Percentiles rank a stretch among this genome's conserved stretches.
Conservation (phyloP, 2,888 invertebrate genomes). For the Netelia melanura region DNA sequence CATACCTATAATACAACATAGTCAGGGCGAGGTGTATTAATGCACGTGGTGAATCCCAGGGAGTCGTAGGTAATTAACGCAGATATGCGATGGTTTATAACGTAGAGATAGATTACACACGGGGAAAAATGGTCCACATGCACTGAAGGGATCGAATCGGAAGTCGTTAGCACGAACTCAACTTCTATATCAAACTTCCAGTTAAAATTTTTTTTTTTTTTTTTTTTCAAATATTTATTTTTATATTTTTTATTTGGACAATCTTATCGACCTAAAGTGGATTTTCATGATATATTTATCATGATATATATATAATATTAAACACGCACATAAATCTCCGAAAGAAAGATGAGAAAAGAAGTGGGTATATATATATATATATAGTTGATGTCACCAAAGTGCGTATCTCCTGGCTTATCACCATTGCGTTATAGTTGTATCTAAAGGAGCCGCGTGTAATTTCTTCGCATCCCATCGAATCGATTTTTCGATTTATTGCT, state of each 20-base stretch:
- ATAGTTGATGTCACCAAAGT: neutral
- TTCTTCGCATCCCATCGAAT: slow-evolving; percentile 6
- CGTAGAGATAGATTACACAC: slow-evolving; percentile 1
- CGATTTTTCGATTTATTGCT: slow-evolving; percentile 44
- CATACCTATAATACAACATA: slow-evolving; percentile 25
- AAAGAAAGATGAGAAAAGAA: too few relatives aligned
- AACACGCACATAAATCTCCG: too few relatives aligned
- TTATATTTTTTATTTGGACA: slow-evolving; percentile 6
- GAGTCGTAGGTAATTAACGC: slow-evolving; percentile 60
- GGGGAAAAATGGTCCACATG: too few relatives aligned
- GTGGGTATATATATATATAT: neutral
- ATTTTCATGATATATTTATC: too few relatives aligned
- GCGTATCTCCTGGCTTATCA: neutral
- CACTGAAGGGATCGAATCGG: too few relatives aligned
- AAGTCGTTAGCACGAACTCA: too few relatives aligned
- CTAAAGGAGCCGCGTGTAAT: slow-evolving; percentile 24
- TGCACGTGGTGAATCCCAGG: slow-evolving; percentile 37
- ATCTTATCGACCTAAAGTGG: too few relatives aligned
- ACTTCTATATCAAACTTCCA: too few relatives aligned
- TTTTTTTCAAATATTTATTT: slow-evolving; percentile 6
- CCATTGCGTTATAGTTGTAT: slow-evolving; percentile 25
- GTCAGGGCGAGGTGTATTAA: slow-evolving; percentile 15
- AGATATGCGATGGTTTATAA: slow-evolving; percentile 27
- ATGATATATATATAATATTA: too few relatives aligned
- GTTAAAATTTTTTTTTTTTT: too few relatives aligned